These are phyloP conservation scores for Sinelater perroti DNA, from an alignment of 2,888 invertebrate species.

Conservation along the genomic window DNA sequence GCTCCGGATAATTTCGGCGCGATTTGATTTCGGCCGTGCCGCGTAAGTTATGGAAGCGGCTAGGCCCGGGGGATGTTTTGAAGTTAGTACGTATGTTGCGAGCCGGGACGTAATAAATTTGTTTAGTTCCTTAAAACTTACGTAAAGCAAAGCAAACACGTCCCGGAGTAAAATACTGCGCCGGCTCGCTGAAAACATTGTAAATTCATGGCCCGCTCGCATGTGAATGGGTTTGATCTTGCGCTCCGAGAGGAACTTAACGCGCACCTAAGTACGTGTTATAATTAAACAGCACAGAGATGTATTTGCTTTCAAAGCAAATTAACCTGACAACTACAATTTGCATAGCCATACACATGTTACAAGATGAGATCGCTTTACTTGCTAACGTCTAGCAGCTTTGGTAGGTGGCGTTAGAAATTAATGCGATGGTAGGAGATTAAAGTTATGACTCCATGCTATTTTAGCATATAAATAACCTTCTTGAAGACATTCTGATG, in stretches of 20 bases:
- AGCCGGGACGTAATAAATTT: slow-evolving; percentile 16
- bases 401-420: neutral
- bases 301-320: slow-evolving; percentile 34
- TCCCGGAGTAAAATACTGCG: slow-evolving; percentile 26
- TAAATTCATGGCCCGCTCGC: slow-evolving; percentile 40
- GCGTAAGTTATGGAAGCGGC: slow-evolving; percentile 22
- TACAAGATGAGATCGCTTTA: slow-evolving; percentile 8
- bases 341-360: slow-evolving; percentile 26
- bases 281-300: slow-evolving; percentile 35
- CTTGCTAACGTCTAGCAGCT: no score
- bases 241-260: slow-evolving; percentile 32
- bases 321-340: slow-evolving; percentile 29
- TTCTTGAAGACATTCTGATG: neutral
- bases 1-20: slow-evolving; percentile 2
- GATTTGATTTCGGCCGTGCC: neutral
- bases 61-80: no score
- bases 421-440: neutral
- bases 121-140: slow-evolving; percentile 20
- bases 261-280: slow-evolving; percentile 33
- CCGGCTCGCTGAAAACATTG: slow-evolving; percentile 33
- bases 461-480: neutral
- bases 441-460: neutral
- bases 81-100: slow-evolving; percentile 23
- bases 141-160: slow-evolving; percentile 27
- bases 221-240: slow-evolving; percentile 40